Percentiles rank a stretch among this genome's conserved stretches.
Evolutionary conservation across 2,888 invertebrate genomes (phyloP).

Genomic region (Therioaphis trifolii): DNA sequence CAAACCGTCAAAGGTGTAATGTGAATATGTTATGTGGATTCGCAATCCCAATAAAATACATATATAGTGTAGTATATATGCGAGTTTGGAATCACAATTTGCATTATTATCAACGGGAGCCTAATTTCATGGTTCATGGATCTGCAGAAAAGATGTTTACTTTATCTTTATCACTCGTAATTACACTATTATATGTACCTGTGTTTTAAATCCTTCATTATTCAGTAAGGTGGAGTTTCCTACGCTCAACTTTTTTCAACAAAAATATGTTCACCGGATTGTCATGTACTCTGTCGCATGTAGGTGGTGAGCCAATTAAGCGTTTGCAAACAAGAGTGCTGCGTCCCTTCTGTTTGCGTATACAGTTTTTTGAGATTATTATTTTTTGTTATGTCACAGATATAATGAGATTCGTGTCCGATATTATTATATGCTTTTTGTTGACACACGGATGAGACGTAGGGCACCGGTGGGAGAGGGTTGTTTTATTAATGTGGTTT

Average conservation of each 20-base stretch:
- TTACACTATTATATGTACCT: background rate
- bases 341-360: slow-evolving; percentile 22
- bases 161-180: background rate
- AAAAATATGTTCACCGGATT: background rate
- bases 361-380: slow-evolving; percentile 45
- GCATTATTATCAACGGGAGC: background rate
- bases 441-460: slow-evolving; percentile 46
- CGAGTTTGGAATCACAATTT: background rate
- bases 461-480: background rate
- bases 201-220: background rate
- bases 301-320: slow-evolving; percentile 54
- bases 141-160: background rate
- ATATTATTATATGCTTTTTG: slow-evolving; percentile 56
- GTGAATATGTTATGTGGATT: background rate
- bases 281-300: background rate
- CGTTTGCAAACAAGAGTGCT: slow-evolving; percentile 36
- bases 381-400: slow-evolving; percentile 12
- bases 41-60: background rate
- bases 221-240: background rate
- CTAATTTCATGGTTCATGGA: background rate
- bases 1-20: background rate
- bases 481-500: slow-evolving; percentile 60
- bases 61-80: background rate
- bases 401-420: slow-evolving; percentile 61
- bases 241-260: background rate